A percentile compares a stretch with the other conserved stretches of the same genome.
Evolutionary conservation across 1,140 invertebrate genomes (phyloP).

Genomic region (Diorhabda elongata): DNA sequence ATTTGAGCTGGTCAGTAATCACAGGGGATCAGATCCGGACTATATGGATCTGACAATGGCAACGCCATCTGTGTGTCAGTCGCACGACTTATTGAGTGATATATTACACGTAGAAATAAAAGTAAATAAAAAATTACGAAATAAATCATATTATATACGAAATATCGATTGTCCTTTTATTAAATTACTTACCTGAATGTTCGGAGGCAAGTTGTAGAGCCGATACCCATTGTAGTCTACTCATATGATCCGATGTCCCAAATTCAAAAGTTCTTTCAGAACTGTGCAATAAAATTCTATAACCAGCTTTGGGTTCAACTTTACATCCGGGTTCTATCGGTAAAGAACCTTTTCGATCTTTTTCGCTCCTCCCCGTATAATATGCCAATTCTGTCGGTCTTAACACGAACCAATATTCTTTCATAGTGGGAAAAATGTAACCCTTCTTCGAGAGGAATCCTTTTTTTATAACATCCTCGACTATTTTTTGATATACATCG

Average conservation of each 20-base stretch:
- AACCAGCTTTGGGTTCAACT: conserved; percentile 56
- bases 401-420: conserved; percentile 77
- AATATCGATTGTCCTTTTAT: no score
- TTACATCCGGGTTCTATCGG: conserved; percentile 60
- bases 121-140: no score
- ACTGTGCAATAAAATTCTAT: conserved; percentile 57
- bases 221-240: conserved; percentile 66
- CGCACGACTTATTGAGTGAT: no score
- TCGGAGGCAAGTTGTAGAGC: conserved; percentile 65
- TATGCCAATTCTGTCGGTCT: conserved; percentile 69
- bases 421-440: conserved; percentile 67
- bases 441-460: conserved; percentile 67
- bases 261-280: conserved; percentile 65
- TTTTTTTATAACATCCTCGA: conserved; percentile 80
- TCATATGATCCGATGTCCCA: conserved; percentile 64
- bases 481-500: conserved; percentile 71
- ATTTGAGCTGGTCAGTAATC: no score
- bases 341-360: conserved; percentile 66
- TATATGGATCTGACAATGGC: no score
- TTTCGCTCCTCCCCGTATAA: conserved; percentile 68
- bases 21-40: no score
- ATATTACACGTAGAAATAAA: no score
- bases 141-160: no score
- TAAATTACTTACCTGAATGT: conserved; percentile 50
- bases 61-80: no score